A percentile compares a stretch with the other conserved stretches of the same genome.
Evolutionary conservation across 30 jellyfish, hydroid and myxozoan genomes (phyloP).

Genomic region (Calvadosia cruxmelitensis): DNA sequence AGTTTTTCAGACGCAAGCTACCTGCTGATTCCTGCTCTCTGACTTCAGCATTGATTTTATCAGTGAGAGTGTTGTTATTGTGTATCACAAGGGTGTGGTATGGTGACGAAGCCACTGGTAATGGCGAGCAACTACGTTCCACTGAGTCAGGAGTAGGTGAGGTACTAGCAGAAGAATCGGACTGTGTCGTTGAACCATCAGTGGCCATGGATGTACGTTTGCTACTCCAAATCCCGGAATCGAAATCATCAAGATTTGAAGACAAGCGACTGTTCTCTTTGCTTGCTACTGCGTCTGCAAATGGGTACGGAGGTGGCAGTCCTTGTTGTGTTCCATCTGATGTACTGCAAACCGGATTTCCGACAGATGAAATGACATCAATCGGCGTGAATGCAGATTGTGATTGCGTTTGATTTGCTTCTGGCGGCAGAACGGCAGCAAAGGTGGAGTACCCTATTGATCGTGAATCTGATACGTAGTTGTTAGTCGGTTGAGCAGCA

Average conservation of each 20-base stretch:
- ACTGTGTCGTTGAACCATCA: slow-evolving; percentile 45
- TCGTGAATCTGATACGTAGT: neutral
- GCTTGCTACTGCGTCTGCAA: slow-evolving; percentile 20
- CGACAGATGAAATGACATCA: neutral
- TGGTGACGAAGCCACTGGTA: slow-evolving; percentile 80
- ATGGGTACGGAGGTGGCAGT: slow-evolving; percentile 73
- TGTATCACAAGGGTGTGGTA: slow-evolving; percentile 78
- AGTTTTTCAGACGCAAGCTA: slow-evolving; percentile 53
- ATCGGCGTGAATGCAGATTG: slow-evolving; percentile 17
- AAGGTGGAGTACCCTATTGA: neutral
- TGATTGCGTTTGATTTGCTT: slow-evolving; percentile 32
- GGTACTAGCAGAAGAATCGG: slow-evolving; percentile 87
- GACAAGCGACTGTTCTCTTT: slow-evolving; percentile 54
- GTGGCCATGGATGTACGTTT: slow-evolving; percentile 55
- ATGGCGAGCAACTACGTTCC: slow-evolving; percentile 92
- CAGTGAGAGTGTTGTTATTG: slow-evolving; percentile 15
- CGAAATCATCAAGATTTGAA: slow-evolving; percentile 57
- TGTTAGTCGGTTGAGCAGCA: neutral
- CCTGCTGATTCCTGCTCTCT: slow-evolving; percentile 26
- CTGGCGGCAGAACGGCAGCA: slow-evolving; percentile 23
- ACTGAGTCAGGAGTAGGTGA: slow-evolving; percentile 83
- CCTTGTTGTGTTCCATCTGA: neutral
- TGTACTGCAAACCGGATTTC: neutral
- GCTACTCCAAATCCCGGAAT: slow-evolving; percentile 39
- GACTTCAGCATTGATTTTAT: neutral